Evolutionary conservation across 1,140 invertebrate genomes (phyloP).

Genomic region (Gryllus bimaculatus): DNA sequence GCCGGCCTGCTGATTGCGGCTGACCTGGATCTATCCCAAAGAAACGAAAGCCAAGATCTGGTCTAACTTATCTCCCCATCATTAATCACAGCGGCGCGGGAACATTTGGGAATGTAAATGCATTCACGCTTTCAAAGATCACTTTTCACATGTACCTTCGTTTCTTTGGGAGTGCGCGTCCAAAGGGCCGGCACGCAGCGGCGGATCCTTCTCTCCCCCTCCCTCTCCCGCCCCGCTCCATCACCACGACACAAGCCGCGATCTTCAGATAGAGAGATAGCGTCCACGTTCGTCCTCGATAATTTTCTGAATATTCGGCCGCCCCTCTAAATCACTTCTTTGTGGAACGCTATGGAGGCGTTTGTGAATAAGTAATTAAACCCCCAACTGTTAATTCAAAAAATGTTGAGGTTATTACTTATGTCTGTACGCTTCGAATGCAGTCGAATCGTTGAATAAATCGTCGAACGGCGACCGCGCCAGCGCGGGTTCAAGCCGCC

Average conservation of each 20-base stretch:
- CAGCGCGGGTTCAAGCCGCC: no score
- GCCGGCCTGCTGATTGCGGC: background rate
- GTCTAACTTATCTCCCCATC: background rate
- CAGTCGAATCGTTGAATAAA: background rate
- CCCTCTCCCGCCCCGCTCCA: no score
- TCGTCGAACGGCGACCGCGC: background rate
- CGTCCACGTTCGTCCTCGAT: background rate
- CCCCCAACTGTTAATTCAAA: background rate
- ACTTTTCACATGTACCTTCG: background rate
- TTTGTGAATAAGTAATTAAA: slow-evolving; percentile 6
- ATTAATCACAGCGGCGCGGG: background rate
- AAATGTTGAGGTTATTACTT: background rate
- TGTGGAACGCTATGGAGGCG: background rate
- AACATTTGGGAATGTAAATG: background rate
- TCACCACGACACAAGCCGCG: background rate
- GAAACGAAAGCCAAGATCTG: background rate
- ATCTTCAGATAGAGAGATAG: background rate
- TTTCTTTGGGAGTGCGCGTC: background rate
- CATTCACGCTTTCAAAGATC: slow-evolving; percentile 1
- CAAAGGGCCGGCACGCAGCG: no score
- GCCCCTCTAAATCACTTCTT: background rate
- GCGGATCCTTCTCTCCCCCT: background rate
- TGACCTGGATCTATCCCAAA: background rate
- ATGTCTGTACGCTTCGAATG: background rate
- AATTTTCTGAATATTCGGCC: background rate